Conservation (phyloP, 2,797 vertebrate genomes). For the Mormyrus hasselquistii region DNA sequence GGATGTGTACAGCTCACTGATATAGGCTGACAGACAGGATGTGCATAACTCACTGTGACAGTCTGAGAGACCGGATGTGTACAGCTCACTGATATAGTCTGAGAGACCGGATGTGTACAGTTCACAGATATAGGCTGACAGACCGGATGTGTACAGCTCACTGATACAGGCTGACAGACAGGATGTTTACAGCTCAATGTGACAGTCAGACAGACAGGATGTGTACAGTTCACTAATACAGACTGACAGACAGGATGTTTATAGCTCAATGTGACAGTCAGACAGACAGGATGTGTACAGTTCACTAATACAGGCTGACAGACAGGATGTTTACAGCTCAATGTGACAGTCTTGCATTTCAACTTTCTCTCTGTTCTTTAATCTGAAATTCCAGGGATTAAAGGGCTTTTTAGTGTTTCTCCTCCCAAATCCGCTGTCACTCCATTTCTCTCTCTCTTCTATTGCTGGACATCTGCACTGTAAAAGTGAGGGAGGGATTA, state of each 20-base stretch:
- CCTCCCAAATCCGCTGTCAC: slow-evolving; percentile 10
- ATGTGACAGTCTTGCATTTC: background rate
- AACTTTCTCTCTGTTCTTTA: slow-evolving; percentile 43
- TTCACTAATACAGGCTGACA: background rate
- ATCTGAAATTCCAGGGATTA: slow-evolving; percentile 69
- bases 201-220: background rate
- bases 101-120: background rate
- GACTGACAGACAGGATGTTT: background rate
- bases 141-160: background rate
- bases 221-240: background rate
- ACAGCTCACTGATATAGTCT: background rate
- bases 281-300: background rate
- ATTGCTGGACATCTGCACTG: slow-evolving; percentile 50
- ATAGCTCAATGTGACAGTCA: background rate
- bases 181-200: background rate
- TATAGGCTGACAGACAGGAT: background rate
- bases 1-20: background rate
- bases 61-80: background rate
- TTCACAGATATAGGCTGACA: background rate
- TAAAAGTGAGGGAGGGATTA: slow-evolving; percentile 41
- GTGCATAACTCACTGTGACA: background rate
- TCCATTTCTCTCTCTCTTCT: slow-evolving; percentile 25
- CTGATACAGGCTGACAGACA: background rate
- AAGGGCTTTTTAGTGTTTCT: slow-evolving; percentile 44
- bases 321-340: background rate